Evolutionary conservation across 1,140 invertebrate species (phyloP).

Genomic region (Elymnias hypermnestra): DNA sequence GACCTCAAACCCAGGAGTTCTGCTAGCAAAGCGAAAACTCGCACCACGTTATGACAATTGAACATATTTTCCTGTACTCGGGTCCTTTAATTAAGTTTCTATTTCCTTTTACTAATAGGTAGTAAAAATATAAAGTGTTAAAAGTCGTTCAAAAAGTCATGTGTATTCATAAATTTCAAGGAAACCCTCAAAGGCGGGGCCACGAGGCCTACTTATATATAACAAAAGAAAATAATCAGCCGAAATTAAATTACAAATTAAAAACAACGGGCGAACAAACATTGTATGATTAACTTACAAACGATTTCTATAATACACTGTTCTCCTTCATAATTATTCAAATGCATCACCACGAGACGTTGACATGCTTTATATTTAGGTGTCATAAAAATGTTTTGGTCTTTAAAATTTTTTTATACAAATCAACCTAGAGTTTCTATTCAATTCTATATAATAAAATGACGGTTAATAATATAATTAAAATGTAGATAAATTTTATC

Average conservation of each 20-base stretch:
- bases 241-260: conserved; percentile 44
- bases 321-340: conserved; percentile 31
- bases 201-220: conserved; percentile 9
- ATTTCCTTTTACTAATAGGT: too few relatives aligned
- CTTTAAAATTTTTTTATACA: neutral
- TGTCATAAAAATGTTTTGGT: neutral
- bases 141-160: too few relatives aligned
- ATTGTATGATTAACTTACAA: conserved; percentile 41
- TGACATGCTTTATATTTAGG: neutral
- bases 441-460: too few relatives aligned
- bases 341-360: neutral
- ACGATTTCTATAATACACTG: conserved; percentile 54
- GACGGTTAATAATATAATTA: too few relatives aligned
- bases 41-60: too few relatives aligned
- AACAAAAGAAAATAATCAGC: conserved; percentile 30
- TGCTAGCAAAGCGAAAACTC: too few relatives aligned
- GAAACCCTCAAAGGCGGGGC: conserved; percentile 2
- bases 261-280: conserved; percentile 48
- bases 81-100: too few relatives aligned
- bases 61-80: too few relatives aligned
- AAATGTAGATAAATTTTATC: too few relatives aligned
- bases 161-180: conserved; percentile 13
- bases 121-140: too few relatives aligned
- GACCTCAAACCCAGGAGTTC: too few relatives aligned
- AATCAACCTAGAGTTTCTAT: too few relatives aligned